phyloP scores from a whole-genome alignment of 2,113 vertebrate genomes.

The Nesoenas mayeri region DNA sequence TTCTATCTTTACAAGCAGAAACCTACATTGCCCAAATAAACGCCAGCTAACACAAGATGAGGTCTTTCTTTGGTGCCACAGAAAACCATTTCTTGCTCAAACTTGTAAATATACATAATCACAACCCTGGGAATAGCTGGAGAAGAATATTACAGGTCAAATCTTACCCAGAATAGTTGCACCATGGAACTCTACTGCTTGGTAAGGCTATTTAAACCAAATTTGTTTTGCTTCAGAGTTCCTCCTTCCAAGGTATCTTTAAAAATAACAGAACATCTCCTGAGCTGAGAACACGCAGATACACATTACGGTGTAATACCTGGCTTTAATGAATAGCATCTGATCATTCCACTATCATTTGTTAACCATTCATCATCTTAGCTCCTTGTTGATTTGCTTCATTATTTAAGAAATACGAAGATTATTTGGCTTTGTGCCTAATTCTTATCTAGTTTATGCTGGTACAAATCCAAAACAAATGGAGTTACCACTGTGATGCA shows the following conservation, averaged over 20 bases:
- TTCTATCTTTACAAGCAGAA: not conserved
- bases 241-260: not conserved
- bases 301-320: not conserved
- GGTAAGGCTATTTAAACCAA: not conserved
- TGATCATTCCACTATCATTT: not conserved
- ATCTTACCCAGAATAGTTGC: not conserved
- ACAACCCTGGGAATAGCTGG: not conserved
- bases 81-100: not conserved
- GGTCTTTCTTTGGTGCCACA: not conserved
- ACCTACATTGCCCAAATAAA: not conserved
- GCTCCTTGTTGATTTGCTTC: not conserved
- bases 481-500: not conserved
- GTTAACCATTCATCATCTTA: constrained; percentile 1
- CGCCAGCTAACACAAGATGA: not conserved
- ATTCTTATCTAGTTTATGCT: not conserved
- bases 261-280: not conserved
- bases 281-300: not conserved
- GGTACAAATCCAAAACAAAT: constrained; percentile 33
- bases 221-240: not conserved
- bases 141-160: not conserved
- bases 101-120: not conserved
- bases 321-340: not conserved
- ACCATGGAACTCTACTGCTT: not conserved
- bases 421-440: constrained; percentile 16
- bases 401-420: constrained; percentile 33